Conservation (phyloP, 2,888 invertebrate genomes). For the Drosophila nr. perissopoda region DNA sequence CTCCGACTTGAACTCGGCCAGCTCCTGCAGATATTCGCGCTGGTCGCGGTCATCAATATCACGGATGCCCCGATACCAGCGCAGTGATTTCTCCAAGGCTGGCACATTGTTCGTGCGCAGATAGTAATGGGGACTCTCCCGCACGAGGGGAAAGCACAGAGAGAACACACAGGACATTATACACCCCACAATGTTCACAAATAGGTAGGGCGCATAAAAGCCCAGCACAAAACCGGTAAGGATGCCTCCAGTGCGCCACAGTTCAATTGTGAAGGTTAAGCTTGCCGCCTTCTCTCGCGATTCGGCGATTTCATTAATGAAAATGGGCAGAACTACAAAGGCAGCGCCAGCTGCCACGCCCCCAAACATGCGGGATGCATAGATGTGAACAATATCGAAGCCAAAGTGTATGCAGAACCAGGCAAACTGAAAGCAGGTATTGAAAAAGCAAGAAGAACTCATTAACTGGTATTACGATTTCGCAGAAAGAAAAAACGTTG, state of each 20-base stretch:
- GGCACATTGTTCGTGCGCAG: conserved; percentile 65
- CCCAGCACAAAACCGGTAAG: conserved; percentile 74
- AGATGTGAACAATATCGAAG: conserved; percentile 80
- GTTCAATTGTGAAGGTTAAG: conserved; percentile 71
- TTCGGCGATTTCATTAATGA: conserved; percentile 80
- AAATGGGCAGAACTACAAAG: conserved; percentile 79
- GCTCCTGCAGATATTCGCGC: conserved; percentile 72
- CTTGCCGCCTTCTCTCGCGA: conserved; percentile 63
- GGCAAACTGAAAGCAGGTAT: conserved; percentile 59
- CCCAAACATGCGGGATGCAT: conserved; percentile 77
- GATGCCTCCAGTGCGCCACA: conserved; percentile 78
- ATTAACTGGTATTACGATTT: neutral
- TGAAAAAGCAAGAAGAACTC: neutral
- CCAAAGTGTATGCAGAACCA: conserved; percentile 83
- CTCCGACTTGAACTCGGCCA: conserved; percentile 69
- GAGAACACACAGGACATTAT: conserved; percentile 72
- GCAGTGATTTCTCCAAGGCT: conserved; percentile 80
- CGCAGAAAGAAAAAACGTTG: neutral
- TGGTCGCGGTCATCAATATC: conserved; percentile 76
- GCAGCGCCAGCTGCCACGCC: conserved; percentile 80
- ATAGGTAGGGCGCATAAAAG: conserved; percentile 63
- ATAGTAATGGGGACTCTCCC: conserved; percentile 81
- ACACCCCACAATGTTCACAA: conserved; percentile 71
- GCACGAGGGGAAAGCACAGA: conserved; percentile 81
- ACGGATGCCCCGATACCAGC: conserved; percentile 83